phyloP scores from a whole-genome alignment of 2,113 vertebrate species.

The Felis catus region F.catus_Fca126_mat1.0 CM031416.1:49993001-49993500 shows the following conservation, averaged over 20 bases:
- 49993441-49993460: not conserved
- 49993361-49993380: not conserved
- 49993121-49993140: conserved; percentile 4
- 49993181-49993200: not conserved
- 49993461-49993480: not conserved
- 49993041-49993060: not conserved
- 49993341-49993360: conserved; percentile 17
- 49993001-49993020: not conserved
- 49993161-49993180: not conserved
- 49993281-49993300: not conserved
- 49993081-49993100: not conserved
- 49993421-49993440: not conserved
- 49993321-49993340: not conserved
- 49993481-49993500: not conserved
- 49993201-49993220: not conserved
- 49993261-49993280: not conserved
- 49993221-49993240: not conserved
- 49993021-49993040: not conserved
- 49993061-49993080: not conserved
- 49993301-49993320: not conserved
- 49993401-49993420: not conserved
- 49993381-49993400: not conserved
- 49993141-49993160: not conserved
- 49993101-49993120: not conserved
- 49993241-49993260: not conserved